These are phyloP conservation scores for Denticeps clupeoides DNA, from an alignment of 2,797 vertebrate genomes.

Conservation along the genomic window DNA sequence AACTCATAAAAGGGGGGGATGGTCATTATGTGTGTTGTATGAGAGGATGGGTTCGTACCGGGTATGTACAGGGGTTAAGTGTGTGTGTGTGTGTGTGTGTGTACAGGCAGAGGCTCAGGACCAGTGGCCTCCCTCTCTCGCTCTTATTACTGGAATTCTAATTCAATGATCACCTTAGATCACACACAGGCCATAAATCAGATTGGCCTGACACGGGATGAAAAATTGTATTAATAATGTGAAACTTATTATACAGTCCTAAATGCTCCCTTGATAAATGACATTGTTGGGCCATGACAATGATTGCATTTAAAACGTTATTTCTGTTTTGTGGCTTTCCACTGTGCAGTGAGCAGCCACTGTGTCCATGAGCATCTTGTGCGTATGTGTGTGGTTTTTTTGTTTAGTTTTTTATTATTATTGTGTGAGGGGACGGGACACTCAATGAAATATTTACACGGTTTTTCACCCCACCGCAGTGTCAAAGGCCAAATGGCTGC, in stretches of 20 bases:
- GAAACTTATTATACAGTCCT: conserved; percentile 99
- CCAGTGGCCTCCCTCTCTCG: conserved; percentile 50
- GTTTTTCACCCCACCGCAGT: conserved; percentile 70
- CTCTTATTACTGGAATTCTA: conserved; percentile 99
- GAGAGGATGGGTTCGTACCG: conserved; percentile 18
- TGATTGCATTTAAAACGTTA: conserved; percentile 99
- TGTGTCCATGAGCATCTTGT: conserved; percentile 11
- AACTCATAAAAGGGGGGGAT: conserved; percentile 44
- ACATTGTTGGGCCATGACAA: conserved; percentile 99
- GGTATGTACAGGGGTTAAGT: too few relatives aligned
- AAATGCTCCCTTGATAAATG: conserved; percentile 99
- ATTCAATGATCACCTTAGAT: conserved; percentile 99
- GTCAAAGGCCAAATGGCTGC: conserved; percentile 73
- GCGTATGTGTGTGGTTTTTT: conserved; percentile 37
- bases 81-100: conserved; percentile 35
- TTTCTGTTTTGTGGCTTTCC: conserved; percentile 86
- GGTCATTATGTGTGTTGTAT: conserved; percentile 12
- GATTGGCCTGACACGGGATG: conserved; percentile 94
- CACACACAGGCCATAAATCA: conserved; percentile 98
- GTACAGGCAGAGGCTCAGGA: conserved; percentile 46
- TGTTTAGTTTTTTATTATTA: conserved; percentile 30
- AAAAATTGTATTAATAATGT: conserved; percentile 99
- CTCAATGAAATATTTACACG: conserved; percentile 95
- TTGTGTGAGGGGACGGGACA: conserved; percentile 51
- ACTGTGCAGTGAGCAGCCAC: conserved; percentile 44